Evolutionary conservation across 2,113 vertebrate species (phyloP), one percentile per base, ranked within the genome.

Genomic region (Oryzias celebensis): DNA sequence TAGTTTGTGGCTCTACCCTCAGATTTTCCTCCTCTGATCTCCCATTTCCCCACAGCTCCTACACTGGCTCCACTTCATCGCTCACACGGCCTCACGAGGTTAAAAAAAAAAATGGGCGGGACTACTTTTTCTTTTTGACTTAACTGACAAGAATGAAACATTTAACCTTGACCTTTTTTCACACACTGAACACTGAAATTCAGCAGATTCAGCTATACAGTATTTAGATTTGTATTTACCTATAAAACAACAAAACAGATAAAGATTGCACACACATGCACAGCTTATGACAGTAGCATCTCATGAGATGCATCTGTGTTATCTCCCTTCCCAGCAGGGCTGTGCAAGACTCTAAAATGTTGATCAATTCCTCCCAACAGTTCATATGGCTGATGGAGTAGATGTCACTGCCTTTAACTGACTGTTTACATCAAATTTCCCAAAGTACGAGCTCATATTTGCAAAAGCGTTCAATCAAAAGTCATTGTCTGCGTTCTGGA

Each of bases 291-390:
- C 47, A 47, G 31, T 22, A 62, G 54, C 72, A 36, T 73, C 80
- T 75, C 80, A 52, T 82, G 83, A 85, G 83, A 72, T 83, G 82
- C 86, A 89, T 82, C 80, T 52, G 50, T 62, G 77, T 85, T 82
- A 85, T 90, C 79, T 59, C 46, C 70, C 65, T 60, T 46, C 79
- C 78, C 79, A 87, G 78, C 73, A 81, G 84, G 60, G 73, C 63
- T 49, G 36, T 1, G 41, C 5, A 45, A 78, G 58, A 79, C 76
- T 73, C 74, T 80, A 77, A 66, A 69, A 82, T 5, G 41, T 59
- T 76, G 26, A 84, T 88, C 75, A 15, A 81, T 82, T 62, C 44
- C 16, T 73, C 75, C 71, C 50, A 53, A 62, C 73, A 59, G 69
- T 81, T 77, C 78, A 65, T 67, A 73, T 61, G 52, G 47, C 71